Conservation (phyloP, 1,140 invertebrate genomes). For the Drosophila ohnishii region DNA sequence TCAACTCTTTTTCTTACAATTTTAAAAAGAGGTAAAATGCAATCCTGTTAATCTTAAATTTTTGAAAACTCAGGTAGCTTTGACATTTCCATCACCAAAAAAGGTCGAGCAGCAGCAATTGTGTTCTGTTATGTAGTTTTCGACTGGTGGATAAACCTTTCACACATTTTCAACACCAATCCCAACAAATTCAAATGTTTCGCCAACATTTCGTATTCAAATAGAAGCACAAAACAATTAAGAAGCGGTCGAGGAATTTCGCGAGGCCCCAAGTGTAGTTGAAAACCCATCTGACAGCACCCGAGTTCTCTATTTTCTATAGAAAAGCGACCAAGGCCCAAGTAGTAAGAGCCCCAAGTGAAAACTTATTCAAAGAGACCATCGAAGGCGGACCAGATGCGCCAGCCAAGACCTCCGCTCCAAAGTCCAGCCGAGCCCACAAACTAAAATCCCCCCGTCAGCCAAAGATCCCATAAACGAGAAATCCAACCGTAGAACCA, state of each 20-base stretch:
- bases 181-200: conserved; percentile 76
- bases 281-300: conserved; percentile 40
- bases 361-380: not conserved
- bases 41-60: not conserved
- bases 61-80: conserved; percentile 22
- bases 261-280: conserved; percentile 56
- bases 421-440: conserved; percentile 9
- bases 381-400: conserved; percentile 22
- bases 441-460: not conserved
- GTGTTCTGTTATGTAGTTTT: conserved; percentile 74
- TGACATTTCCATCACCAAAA: conserved; percentile 40
- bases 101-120: conserved; percentile 10
- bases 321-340: conserved; percentile 32
- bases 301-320: conserved; percentile 56
- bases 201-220: conserved; percentile 57
- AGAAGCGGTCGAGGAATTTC: conserved; percentile 61
- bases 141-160: conserved; percentile 65
- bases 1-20: not conserved
- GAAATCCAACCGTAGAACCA: not conserved
- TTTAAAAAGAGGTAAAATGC: not conserved
- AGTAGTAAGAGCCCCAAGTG: conserved; percentile 13
- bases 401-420: conserved; percentile 18
- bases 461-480: not conserved
- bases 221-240: conserved; percentile 36
- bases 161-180: conserved; percentile 78